Conservation (phyloP, 2,888 invertebrate species). For the Scaptomyza cyrtandrae region DNA sequence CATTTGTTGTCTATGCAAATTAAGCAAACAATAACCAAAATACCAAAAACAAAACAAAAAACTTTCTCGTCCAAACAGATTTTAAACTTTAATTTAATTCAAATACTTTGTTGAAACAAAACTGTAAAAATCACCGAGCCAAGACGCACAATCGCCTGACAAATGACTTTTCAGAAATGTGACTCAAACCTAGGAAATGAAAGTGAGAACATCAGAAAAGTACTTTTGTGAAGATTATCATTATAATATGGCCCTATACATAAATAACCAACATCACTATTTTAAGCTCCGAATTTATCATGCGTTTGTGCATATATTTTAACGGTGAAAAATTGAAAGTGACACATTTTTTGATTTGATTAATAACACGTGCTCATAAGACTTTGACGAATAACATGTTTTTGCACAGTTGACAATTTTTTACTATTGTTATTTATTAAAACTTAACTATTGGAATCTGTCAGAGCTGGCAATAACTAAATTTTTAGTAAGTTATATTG, state of each 20-base stretch:
- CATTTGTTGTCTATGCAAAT: constrained; percentile 71
- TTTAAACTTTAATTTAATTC: constrained; percentile 74
- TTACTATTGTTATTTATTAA: background rate
- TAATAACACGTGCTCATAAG: constrained; percentile 1
- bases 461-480: too few relatives aligned
- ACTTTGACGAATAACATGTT: background rate
- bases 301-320: constrained; percentile 2
- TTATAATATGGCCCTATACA: constrained; percentile 25
- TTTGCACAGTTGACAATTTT: background rate
- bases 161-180: constrained; percentile 60
- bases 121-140: constrained; percentile 37
- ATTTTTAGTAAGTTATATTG: too few relatives aligned
- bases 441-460: too few relatives aligned
- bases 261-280: constrained; percentile 23
- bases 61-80: constrained; percentile 65
- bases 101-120: constrained; percentile 62
- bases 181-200: constrained; percentile 61
- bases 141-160: constrained; percentile 35
- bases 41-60: constrained; percentile 34
- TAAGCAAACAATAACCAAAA: constrained; percentile 40
- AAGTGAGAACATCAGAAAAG: constrained; percentile 63
- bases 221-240: constrained; percentile 16
- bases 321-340: constrained; percentile 14
- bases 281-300: background rate
- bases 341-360: constrained; percentile 1